These are phyloP conservation scores for Agapostemon virescens DNA, from an alignment of 2,888 invertebrate genomes.

Conservation along the genomic window DNA sequence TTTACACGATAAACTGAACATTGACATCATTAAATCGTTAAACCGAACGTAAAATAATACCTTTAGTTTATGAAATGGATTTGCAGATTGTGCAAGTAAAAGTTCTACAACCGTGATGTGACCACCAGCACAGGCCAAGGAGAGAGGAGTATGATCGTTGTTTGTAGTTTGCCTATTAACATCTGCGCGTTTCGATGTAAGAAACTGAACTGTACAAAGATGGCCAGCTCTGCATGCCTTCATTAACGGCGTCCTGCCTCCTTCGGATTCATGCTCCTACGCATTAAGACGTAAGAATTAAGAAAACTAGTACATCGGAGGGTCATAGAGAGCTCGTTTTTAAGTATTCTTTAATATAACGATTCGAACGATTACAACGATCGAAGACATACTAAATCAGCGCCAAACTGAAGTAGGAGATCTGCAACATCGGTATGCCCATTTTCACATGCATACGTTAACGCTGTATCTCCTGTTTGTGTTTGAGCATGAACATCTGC, in stretches of 20 bases:
- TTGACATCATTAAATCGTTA: neutral
- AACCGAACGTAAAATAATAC: conserved; percentile 68
- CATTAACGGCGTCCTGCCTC: conserved; percentile 98
- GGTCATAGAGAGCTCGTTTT: neutral
- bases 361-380: conserved; percentile 12
- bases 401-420: conserved; percentile 93
- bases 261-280: conserved; percentile 97
- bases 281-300: conserved; percentile 46
- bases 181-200: conserved; percentile 92
- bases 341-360: neutral
- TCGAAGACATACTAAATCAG: conserved; percentile 85
- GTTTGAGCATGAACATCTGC: conserved; percentile 97
- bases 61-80: conserved; percentile 97
- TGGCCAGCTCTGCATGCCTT: conserved; percentile 99
- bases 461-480: conserved; percentile 96
- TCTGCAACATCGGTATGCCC: conserved; percentile 99
- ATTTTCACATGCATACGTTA: conserved; percentile 99
- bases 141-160: conserved; percentile 98
- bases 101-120: conserved; percentile 96
- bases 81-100: conserved; percentile 94
- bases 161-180: conserved; percentile 94
- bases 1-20: neutral
- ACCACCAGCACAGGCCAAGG: conserved; percentile 97
- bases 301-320: neutral
- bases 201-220: conserved; percentile 96